Percentiles rank a stretch among this genome's conserved stretches.
Evolutionary conservation across 2,113 vertebrate species (phyloP).

Genomic region (Archilochus colubris): DNA sequence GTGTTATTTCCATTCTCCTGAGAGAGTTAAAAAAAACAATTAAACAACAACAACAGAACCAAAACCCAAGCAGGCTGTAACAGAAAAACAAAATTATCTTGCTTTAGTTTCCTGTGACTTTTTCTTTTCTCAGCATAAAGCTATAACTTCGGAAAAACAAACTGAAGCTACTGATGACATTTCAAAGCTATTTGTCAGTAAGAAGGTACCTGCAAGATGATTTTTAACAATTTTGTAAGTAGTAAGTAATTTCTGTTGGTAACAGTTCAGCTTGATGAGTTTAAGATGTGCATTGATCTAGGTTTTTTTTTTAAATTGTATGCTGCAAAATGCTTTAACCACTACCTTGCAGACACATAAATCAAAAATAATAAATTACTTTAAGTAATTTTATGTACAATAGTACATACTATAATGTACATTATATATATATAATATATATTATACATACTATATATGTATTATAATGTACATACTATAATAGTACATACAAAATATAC

Average conservation of each 20-base stretch:
- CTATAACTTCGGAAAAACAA: slow-evolving; percentile 27
- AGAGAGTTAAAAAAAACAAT: background rate
- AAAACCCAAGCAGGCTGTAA: background rate
- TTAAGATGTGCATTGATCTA: slow-evolving; percentile 60
- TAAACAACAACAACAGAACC: too few species aligned
- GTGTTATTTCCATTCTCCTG: background rate
- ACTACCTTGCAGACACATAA: slow-evolving; percentile 11
- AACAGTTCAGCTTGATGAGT: slow-evolving; percentile 65
- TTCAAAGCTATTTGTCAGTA: slow-evolving; percentile 70
- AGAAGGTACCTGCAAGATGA: slow-evolving; percentile 47
- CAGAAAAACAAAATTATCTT: background rate
- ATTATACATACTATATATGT: too few species aligned
- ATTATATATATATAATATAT: too few species aligned
- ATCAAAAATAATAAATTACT: slow-evolving; percentile 21
- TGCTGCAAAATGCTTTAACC: slow-evolving; percentile 54
- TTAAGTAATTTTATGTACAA: too few species aligned
- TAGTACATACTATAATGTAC: too few species aligned
- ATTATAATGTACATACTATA: too few species aligned
- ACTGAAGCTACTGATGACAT: slow-evolving; percentile 62
- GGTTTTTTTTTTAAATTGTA: slow-evolving; percentile 37
- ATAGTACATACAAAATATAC: background rate
- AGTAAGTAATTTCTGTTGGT: slow-evolving; percentile 70
- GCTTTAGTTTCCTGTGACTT: background rate
- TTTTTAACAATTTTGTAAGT: slow-evolving; percentile 72
- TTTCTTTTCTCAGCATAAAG: background rate